Percentiles rank a stretch among this genome's conserved stretches.
phyloP scores from a whole-genome alignment of 2,113 vertebrate species.

The Oxyruncus cristatus region DNA sequence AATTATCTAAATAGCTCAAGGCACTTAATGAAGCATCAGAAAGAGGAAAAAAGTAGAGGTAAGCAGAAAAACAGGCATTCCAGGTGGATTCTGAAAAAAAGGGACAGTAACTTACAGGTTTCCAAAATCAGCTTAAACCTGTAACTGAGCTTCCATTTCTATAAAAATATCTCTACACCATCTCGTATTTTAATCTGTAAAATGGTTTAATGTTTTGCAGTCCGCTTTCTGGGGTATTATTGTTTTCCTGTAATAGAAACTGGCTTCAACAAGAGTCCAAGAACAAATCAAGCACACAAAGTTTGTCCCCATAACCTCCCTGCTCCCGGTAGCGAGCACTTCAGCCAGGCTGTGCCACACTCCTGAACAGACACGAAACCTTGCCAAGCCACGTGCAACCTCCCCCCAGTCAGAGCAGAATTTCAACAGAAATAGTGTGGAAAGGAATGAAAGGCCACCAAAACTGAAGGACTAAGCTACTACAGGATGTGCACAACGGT shows the following conservation, averaged over 20 bases:
- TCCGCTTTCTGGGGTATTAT: background rate
- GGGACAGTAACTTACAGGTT: background rate
- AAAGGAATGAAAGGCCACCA: background rate
- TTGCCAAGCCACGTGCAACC: background rate
- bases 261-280: background rate
- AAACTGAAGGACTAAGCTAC: background rate
- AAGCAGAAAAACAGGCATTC: background rate
- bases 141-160: background rate
- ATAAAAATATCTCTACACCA: background rate
- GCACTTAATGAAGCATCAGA: background rate
- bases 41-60: background rate
- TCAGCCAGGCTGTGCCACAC: background rate
- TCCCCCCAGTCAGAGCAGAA: background rate
- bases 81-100: background rate
- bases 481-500: rapidly evolving
- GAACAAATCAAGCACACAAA: background rate
- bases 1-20: background rate
- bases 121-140: background rate
- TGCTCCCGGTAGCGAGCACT: background rate
- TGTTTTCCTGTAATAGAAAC: background rate
- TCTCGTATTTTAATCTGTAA: background rate
- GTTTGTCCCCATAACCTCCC: background rate
- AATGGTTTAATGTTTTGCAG: background rate
- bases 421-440: background rate
- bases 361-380: background rate